A percentile compares a stretch with the other conserved stretches of the same genome.
Conservation (phyloP, 2,888 invertebrate genomes). For the Pollenia griseotomentosa region DNA sequence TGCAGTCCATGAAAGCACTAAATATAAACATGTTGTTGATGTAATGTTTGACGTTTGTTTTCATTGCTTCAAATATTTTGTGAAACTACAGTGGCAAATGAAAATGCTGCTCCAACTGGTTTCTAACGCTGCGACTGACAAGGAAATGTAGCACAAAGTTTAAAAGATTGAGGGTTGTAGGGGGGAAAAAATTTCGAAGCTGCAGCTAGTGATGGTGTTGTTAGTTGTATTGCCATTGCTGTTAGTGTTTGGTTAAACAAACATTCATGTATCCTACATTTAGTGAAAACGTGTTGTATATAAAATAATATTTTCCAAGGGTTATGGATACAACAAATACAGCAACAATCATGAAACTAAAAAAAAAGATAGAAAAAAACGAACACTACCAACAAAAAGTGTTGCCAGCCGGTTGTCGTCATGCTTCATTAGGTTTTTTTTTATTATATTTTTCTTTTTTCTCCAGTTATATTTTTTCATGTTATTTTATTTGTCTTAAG, state of each 20-base stretch:
- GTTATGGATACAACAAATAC: slow-evolving; percentile 26
- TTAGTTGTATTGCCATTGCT: neutral
- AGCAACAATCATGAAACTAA: neutral
- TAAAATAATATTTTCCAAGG: slow-evolving; percentile 56
- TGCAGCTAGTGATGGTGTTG: slow-evolving; percentile 13
- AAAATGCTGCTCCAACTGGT: slow-evolving; percentile 23
- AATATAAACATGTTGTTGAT: slow-evolving; percentile 50
- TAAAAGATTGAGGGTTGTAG: neutral
- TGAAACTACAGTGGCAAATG: slow-evolving; percentile 3
- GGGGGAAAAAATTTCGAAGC: neutral
- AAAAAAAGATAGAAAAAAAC: neutral
- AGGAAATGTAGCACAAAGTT: neutral
- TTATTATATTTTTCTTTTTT: slow-evolving; percentile 45
- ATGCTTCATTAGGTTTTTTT: slow-evolving; percentile 64
- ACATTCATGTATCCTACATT: slow-evolving; percentile 51
- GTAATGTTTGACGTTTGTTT: slow-evolving; percentile 57
- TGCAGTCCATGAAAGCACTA: neutral
- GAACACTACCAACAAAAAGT: slow-evolving; percentile 35
- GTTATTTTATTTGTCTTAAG: slow-evolving; percentile 1
- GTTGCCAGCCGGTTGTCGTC: slow-evolving; percentile 61
- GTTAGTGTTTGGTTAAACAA: slow-evolving; percentile 39
- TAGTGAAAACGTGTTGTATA: slow-evolving; percentile 53
- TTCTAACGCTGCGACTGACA: neutral
- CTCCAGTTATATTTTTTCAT: neutral
- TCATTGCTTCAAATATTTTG: slow-evolving; percentile 47